These are phyloP conservation scores for Stenurella melanura DNA, from an alignment of 2,888 invertebrate genomes.

Conservation along the genomic window DNA sequence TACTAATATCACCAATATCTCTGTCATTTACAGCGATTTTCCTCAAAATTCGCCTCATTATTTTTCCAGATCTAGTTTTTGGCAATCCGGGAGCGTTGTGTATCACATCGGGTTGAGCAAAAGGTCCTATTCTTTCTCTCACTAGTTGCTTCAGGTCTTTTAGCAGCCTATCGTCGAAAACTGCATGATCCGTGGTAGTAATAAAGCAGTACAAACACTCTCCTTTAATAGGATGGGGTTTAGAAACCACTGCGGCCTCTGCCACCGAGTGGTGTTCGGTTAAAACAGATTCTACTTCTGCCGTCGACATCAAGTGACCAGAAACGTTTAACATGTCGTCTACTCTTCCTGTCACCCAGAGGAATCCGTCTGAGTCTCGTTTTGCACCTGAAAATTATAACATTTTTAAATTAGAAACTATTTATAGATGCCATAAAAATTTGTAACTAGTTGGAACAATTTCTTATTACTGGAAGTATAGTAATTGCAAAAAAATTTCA, in stretches of 20 bases:
- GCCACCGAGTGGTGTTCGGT: slow-evolving; percentile 87
- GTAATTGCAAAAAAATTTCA: no score
- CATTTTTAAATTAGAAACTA: background rate
- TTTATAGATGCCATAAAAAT: no score
- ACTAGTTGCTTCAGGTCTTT: slow-evolving; percentile 86
- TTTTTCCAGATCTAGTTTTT: slow-evolving; percentile 98
- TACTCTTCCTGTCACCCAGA: slow-evolving; percentile 97
- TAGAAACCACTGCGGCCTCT: slow-evolving; percentile 97
- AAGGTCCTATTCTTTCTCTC: slow-evolving; percentile 94
- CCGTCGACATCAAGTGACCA: slow-evolving; percentile 97
- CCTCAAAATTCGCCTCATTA: slow-evolving; percentile 95
- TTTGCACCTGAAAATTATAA: slow-evolving; percentile 81
- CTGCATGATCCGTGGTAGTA: slow-evolving; percentile 86
- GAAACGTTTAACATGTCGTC: slow-evolving; percentile 99
- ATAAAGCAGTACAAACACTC: slow-evolving; percentile 98
- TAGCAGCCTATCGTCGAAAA: slow-evolving; percentile 82
- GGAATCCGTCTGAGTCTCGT: slow-evolving; percentile 94
- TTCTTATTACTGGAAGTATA: no score
- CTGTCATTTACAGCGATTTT: slow-evolving; percentile 93
- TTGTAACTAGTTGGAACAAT: no score
- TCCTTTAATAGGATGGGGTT: slow-evolving; percentile 96
- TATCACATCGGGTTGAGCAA: slow-evolving; percentile 95
- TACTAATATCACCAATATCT: slow-evolving; percentile 94
- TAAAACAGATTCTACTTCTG: slow-evolving; percentile 91
- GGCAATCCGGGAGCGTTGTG: slow-evolving; percentile 96